Evolutionary conservation across 2,113 vertebrate genomes (phyloP).

Genomic region (Baryphthengus martii): DNA sequence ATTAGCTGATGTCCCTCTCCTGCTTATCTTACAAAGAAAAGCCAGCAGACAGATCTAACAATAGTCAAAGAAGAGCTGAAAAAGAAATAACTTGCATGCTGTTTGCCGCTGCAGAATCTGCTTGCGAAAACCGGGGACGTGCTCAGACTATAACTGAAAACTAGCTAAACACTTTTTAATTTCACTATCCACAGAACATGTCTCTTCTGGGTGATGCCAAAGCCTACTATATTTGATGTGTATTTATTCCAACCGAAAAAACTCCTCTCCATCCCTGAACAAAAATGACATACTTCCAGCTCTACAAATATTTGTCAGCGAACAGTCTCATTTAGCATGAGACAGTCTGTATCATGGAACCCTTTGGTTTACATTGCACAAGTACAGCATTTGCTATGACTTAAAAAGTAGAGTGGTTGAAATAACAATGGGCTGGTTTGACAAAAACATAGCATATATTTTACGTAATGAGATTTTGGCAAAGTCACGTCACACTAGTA

Average conservation of each 20-base stretch:
- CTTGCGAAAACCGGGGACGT: not conserved
- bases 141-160: conserved; percentile 27
- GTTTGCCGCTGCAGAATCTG: not conserved
- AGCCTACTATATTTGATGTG: not conserved
- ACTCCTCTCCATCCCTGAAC: conserved; percentile 22
- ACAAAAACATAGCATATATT: conserved; percentile 68
- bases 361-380: conserved; percentile 66
- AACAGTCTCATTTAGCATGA: conserved; percentile 32
- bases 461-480: conserved; percentile 73
- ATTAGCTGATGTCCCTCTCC: not conserved
- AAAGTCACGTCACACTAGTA: conserved; percentile 68
- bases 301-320: conserved; percentile 56
- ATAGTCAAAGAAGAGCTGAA: not conserved
- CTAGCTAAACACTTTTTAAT: not conserved
- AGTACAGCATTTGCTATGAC: conserved; percentile 36
- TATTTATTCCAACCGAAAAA: conserved; percentile 16
- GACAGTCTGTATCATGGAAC: conserved; percentile 60
- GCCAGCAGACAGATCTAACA: not conserved
- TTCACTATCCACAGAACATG: not conserved
- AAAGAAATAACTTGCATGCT: not conserved
- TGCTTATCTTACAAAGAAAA: conserved; percentile 11
- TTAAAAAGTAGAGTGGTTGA: conserved; percentile 57
- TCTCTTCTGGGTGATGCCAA: not conserved
- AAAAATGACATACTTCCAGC: conserved; percentile 27
- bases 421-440: conserved; percentile 58